Base-by-base conservation (phyloP, 2,888 invertebrate genomes). In the Eilema depressum region DNA sequence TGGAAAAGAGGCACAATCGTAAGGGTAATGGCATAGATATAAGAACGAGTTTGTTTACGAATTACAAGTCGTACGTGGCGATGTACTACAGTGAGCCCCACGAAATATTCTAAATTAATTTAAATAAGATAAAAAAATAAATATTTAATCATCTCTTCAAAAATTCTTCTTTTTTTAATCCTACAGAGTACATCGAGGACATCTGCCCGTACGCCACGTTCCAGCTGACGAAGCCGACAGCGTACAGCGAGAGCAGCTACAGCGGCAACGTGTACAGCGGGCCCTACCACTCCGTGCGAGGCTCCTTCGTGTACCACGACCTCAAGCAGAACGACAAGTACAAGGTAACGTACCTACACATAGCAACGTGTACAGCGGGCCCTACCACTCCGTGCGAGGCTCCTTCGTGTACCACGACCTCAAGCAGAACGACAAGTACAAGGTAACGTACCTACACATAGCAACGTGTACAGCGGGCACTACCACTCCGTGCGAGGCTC, bases 151-250 rank as follows among this genome's bases (percentile, higher is more conserved):
- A 7, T n/a, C n/a, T 53, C 10, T 0, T 37, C 25, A 37, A 62
- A 3, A 3, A 17, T 63, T 23, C 23, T 10, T 47, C 33, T 37
- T 28, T 63, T 20, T 3, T 4, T 1, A 53, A 8, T n/a, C 12
- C 70, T 72, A n/a, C 96, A 96, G 98, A 98, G 91, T 98, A 98
- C 93, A 98, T 98, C 87, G 98, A 98, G 94, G 98, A 98, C 89
- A 98, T 98, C 85, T 98, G 98, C 89, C 98, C 98, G 0, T 98
- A 98, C 93, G 98, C 98, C 70, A 98, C 98, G 64, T 98, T 98
- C 93, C 98, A 98, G 89, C 95, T 98, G 83, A 97, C 98, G 73
- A 98, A 98, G 86, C 97, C 97, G 66, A 97, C 97, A 65, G 96
- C 97, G 0, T 98, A 98, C 92, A 98, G 98, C 86, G 98, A 98